These are phyloP conservation scores for Allygus modestus DNA, from an alignment of 2,888 invertebrate genomes.

Conservation along the genomic window DNA sequence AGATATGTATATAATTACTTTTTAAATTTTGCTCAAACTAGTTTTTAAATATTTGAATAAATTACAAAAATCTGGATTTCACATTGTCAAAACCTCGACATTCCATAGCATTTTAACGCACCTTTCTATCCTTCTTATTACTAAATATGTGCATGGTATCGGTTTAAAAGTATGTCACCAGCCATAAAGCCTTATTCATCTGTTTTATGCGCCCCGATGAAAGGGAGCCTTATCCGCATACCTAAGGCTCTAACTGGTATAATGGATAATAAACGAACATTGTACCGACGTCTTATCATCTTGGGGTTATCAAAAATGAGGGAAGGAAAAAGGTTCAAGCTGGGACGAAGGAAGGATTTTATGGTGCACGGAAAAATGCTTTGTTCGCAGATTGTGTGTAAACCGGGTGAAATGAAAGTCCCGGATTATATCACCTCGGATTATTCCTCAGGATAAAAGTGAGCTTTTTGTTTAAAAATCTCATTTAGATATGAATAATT, in stretches of 20 bases:
- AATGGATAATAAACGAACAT: constrained; percentile 39
- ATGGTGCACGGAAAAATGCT: neutral
- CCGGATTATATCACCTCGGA: neutral
- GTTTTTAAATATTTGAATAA: no score
- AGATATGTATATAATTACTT: no score
- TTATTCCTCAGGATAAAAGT: neutral
- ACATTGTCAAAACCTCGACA: no score
- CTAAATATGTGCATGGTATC: no score
- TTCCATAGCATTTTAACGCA: no score
- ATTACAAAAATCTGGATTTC: no score
- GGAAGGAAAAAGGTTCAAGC: neutral
- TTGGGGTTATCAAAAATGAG: neutral
- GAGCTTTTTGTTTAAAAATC: neutral
- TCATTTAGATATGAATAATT: neutral
- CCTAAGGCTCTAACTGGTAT: constrained; percentile 5
- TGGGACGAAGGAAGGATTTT: neutral
- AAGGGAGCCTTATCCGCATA: constrained; percentile 38
- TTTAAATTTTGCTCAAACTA: no score
- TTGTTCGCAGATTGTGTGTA: neutral
- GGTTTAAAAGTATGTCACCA: constrained; percentile 1
- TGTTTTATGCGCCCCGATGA: neutral
- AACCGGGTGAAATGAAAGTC: neutral
- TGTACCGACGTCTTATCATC: constrained; percentile 31
- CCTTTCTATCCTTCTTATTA: no score
- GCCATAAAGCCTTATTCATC: constrained; percentile 3